A percentile compares a stretch with the other conserved stretches of the same genome.
phyloP scores from a whole-genome alignment of 2,113 vertebrate genomes.

The Malurus alboscapulatus region DNA sequence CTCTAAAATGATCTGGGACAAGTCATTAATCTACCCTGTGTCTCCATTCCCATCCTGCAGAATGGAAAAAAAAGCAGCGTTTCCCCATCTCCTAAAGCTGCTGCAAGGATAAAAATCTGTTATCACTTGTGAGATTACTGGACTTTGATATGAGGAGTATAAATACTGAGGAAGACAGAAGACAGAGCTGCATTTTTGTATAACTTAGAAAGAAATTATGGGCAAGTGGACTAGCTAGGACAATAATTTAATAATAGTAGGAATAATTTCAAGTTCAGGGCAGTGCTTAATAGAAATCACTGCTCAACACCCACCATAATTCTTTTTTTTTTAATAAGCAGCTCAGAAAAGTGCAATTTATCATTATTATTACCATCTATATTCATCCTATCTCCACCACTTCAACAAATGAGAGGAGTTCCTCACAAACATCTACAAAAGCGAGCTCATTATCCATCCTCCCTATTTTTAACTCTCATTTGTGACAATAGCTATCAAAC shows the following conservation, averaged over 20 bases:
- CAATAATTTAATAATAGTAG: constrained; percentile 51
- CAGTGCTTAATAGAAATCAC: constrained; percentile 54
- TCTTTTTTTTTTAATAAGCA: constrained; percentile 53
- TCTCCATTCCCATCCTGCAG: constrained; percentile 9
- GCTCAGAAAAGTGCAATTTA: constrained; percentile 57
- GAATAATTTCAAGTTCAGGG: constrained; percentile 51
- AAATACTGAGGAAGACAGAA: constrained; percentile 23
- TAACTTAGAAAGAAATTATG: constrained; percentile 44
- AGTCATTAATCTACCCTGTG: not conserved
- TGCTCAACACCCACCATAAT: constrained; percentile 11
- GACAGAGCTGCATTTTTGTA: constrained; percentile 7
- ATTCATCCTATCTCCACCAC: constrained; percentile 38
- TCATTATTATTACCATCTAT: constrained; percentile 51
- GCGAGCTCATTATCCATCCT: constrained; percentile 61
- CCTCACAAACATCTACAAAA: constrained; percentile 64
- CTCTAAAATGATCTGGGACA: constrained; percentile 8
- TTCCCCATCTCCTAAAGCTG: not conserved
- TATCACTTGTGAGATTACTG: constrained; percentile 13
- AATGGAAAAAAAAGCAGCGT: not conserved
- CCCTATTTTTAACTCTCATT: constrained; percentile 66
- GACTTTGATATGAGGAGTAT: constrained; percentile 5
- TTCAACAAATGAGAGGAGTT: constrained; percentile 62
- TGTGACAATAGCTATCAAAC: constrained; percentile 63
- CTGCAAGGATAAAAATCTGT: constrained; percentile 27
- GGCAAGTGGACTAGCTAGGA: constrained; percentile 20